Evolutionary conservation across 2,888 invertebrate species (phyloP), one percentile per base, ranked within the genome.

Genomic region (Chrysopilus asiliformis): DNA sequence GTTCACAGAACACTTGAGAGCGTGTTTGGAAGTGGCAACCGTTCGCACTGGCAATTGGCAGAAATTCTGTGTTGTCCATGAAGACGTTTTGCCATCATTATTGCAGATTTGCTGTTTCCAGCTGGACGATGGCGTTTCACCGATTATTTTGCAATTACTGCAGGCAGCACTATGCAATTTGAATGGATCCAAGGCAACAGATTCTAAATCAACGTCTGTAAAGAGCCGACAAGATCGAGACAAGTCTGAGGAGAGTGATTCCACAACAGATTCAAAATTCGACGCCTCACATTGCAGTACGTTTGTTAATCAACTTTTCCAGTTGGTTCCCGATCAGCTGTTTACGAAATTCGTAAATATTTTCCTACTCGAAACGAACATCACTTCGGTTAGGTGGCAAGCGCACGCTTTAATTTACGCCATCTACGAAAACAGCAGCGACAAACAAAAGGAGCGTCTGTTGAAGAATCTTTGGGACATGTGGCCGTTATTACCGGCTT

Each of bases 21-120:
- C 85, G 4, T 93, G 94, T 51, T 78, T 85, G 34, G 95, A 97
- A 60, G 86, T 95, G 39, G 93, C 93, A 22, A 76, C 80, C 34
- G 78, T 80, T 35, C 79, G 95, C 36, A 89, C 91, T 0, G 80
- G 84, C 47, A 95, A 95, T 67, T 97, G 95, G 95, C 94, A 95
- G 61, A 74, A 80, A 53, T 85, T 84, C 57, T 91, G 90, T 53
- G 60, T 74, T 3, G 70, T 72, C 22, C 79, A 83, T 51, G 75
- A 79, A 18, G 68, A 68, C 47, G 78, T 80, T 4, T 74, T 93
- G 32, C 69, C 89, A 17, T 80, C 87, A 47, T 77, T 94, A 51
- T 72, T 94, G 52, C 72, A 81, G 41, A 81, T 84, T 31, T 84
- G 89, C 51, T 83, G 89, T 41, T 63, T 57, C 44, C 70, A 82